Evolutionary conservation across 1,140 invertebrate genomes (phyloP).

Genomic region (Bactericera cockerelli): DNA sequence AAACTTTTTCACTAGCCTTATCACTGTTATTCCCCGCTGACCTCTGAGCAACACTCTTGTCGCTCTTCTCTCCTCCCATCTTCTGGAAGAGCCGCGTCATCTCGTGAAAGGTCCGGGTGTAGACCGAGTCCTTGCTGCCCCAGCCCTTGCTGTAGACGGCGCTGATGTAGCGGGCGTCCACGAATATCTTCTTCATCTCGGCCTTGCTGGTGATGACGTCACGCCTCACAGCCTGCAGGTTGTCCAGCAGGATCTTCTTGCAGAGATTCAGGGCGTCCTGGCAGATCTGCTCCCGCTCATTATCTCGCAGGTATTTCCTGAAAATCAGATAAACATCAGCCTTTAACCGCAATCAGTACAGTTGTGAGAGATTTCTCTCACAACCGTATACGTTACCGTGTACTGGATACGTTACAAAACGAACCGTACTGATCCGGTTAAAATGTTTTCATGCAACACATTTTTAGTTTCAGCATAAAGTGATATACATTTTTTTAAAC

Average conservation of each 20-base stretch:
- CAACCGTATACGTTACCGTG: too few species aligned
- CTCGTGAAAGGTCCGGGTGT: neutral
- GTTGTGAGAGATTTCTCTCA: too few species aligned
- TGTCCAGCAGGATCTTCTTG: slow-evolving; percentile 36
- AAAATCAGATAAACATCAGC: too few species aligned
- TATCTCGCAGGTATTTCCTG: slow-evolving; percentile 63
- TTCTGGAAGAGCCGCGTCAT: neutral
- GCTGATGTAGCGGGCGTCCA: neutral
- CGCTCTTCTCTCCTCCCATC: too few species aligned
- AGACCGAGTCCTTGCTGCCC: neutral
- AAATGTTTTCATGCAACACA: slow-evolving; percentile 9
- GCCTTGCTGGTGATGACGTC: neutral
- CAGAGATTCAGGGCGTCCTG: slow-evolving; percentile 55
- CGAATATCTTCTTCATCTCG: neutral
- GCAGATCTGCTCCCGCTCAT: slow-evolving; percentile 56
- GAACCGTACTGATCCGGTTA: neutral
- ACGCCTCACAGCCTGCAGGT: neutral
- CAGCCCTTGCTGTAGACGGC: neutral
- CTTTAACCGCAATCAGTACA: too few species aligned
- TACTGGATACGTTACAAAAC: neutral
- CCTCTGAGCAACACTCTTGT: too few species aligned
- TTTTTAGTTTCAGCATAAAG: too few species aligned
- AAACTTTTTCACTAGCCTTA: too few species aligned
- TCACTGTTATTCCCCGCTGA: too few species aligned
- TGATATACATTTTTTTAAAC: too few species aligned